Conservation (phyloP, 2,888 invertebrate genomes). For the Eurois occulta region DNA sequence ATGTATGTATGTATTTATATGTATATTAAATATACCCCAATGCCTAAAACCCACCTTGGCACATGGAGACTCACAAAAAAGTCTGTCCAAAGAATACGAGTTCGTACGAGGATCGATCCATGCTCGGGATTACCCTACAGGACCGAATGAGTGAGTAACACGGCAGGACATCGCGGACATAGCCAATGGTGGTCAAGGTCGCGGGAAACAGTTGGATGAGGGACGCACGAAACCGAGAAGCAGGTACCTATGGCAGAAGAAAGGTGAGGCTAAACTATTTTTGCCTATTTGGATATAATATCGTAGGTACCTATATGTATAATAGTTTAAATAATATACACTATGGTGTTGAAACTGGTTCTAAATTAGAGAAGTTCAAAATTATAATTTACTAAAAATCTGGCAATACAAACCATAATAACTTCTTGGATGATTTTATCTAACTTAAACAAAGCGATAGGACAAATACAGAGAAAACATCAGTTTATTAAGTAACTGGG, state of each 20-base stretch:
- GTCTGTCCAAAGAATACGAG: not conserved
- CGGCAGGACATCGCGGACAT: not conserved
- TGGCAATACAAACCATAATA: constrained; percentile 4
- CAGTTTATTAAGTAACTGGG: not conserved
- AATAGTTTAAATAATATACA: not conserved
- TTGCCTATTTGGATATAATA: not conserved
- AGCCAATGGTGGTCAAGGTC: not conserved
- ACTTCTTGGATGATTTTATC: constrained; percentile 15
- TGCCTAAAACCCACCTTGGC: no score
- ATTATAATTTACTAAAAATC: not conserved
- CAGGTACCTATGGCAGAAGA: not conserved
- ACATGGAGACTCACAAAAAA: not conserved
- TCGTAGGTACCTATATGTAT: no score
- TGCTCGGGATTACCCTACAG: not conserved
- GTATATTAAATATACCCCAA: no score
- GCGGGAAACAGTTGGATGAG: no score
- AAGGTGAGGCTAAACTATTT: not conserved
- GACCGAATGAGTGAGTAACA: not conserved
- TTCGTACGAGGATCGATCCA: not conserved
- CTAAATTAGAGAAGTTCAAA: not conserved
- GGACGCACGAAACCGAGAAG: no score
- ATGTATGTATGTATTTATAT: no score
- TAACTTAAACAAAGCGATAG: constrained; percentile 30
- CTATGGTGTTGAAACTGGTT: not conserved
- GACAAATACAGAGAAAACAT: not conserved